A percentile compares a stretch with the other conserved stretches of the same genome.
These are phyloP conservation scores for Malacoctenus gilli DNA, from an alignment of 2,797 vertebrate species.

Conservation along the genomic window DNA sequence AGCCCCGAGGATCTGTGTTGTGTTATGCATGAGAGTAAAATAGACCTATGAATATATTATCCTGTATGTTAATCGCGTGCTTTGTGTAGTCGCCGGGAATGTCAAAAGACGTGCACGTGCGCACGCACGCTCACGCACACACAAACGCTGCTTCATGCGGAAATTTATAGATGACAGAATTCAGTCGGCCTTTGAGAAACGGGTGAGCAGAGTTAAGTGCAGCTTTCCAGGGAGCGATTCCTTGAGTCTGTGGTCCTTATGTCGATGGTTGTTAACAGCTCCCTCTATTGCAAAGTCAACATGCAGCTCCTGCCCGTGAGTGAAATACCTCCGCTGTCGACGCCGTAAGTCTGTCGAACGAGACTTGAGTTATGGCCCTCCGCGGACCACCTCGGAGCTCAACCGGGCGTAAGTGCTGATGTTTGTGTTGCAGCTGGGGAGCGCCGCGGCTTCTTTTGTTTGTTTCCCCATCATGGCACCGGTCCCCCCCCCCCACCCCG, in stretches of 20 bases:
- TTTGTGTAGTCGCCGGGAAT: slow-evolving; percentile 37
- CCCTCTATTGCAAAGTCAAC: slow-evolving; percentile 77
- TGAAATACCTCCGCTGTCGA: slow-evolving; percentile 65
- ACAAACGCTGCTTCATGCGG: slow-evolving; percentile 49
- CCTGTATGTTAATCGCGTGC: slow-evolving; percentile 45
- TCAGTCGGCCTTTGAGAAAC: slow-evolving; percentile 64
- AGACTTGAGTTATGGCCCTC: slow-evolving; percentile 67
- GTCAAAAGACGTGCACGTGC: slow-evolving; percentile 2
- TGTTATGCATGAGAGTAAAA: slow-evolving; percentile 67
- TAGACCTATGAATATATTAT: slow-evolving; percentile 72
- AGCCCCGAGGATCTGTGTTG: slow-evolving; percentile 49
- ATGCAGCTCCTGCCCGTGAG: slow-evolving; percentile 61
- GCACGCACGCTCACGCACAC: background rate
- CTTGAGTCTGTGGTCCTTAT: slow-evolving; percentile 66
- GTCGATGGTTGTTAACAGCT: slow-evolving; percentile 70
- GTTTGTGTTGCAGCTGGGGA: slow-evolving; percentile 64
- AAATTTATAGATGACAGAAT: slow-evolving; percentile 70
- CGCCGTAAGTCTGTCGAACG: slow-evolving; percentile 67
- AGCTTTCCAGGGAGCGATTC: slow-evolving; percentile 70
- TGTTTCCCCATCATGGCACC: slow-evolving; percentile 35
- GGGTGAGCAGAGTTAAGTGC: slow-evolving; percentile 50
- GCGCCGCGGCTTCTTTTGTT: slow-evolving; percentile 30
- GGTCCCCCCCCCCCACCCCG: background rate
- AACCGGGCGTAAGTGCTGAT: slow-evolving; percentile 63
- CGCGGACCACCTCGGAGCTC: slow-evolving; percentile 63